Base-by-base conservation (phyloP, 2,888 invertebrate genomes). In the Ornithoptera alexandrae region DNA sequence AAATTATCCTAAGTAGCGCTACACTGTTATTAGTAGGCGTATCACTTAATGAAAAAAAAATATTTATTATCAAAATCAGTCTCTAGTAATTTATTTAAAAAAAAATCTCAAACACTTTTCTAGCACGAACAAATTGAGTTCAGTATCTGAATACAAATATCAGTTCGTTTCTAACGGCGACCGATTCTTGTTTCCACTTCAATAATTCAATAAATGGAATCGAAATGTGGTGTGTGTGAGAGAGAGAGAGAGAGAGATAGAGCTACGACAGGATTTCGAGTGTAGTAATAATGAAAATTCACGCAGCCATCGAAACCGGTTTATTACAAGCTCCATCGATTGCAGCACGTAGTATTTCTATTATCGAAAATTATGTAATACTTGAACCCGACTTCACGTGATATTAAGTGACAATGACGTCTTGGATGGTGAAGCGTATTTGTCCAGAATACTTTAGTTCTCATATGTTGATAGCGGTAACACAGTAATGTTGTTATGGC, bases 131-230 rank as follows among this genome's bases (percentile, higher is more conserved):
- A 70, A 66, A 58, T 58, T 53, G 53, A 63, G 24, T 61, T 64
- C 12, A 65, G 18, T 24, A 57, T 42, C 60, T 20, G 60, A 67
- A 64, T 64, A 61, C 20, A 60, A 70, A 67, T 67, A 56, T 57
- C 30, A 64, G 58, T 62, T 65, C 64, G 56, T 65, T 64, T 30
- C 39, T 53, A 18, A 53, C 30, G 22, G n/a, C 18, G 57, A 36
- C 30, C 57, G 70, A 46, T 61, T 67, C 61, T 64, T 65, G 61
- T 71, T 71, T 71, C 70, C 67, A 68, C 65, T 68, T 62, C 66
- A 63, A 71, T 50, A 67, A 71, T 50, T 68, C 70, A 65, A 67
- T 70, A 70, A 70, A 67, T 67, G 63, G 59, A 60, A 71, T 65
- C 59, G 65, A 64, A 65, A 62, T 64, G 46, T 39, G 39, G 18